Base-by-base conservation (phyloP, 2,797 vertebrate species). In the Heliangelus exortis region DNA sequence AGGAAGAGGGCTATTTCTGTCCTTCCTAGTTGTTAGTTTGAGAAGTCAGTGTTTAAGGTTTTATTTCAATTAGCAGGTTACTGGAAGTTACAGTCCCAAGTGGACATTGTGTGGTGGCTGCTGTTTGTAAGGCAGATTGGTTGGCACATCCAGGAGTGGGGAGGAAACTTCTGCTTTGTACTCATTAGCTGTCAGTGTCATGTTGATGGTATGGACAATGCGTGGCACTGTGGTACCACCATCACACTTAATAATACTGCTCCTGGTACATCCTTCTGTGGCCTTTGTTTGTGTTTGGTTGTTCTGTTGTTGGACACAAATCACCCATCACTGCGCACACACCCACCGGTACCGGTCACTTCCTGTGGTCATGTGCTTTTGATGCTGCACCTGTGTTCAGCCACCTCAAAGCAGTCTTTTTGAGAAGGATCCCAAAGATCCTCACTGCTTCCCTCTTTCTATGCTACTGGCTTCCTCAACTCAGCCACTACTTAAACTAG, bases 321-420 rank as follows among this genome's bases (percentile, higher is more conserved):
- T 83, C 54, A 85, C 55, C 92, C 86, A 34, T 29, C 74, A 11
- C 50, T 78, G 17, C 89, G 19, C 51, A 41, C 4, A 6, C 45
- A 65, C 71, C 47, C 12, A 17, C 5, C 28, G 75, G 53, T 22
- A 96, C 93, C 91, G 10, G 87, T 23, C 63, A 12, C 74, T 94
- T 94, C 95, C 92, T 95, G 89, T 3, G 1, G 31, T 75, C 16
- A 0, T 26, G 34, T 0, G 0, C 62, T 62, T 75, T 29, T 7
- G 57, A 11, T 22, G 51, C 61, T 93, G 85, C 95, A 95, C 83
- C 92, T 95, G 94, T 8, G 58, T 58, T 28, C 82, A 72, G 11
- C 14, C 39, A 55, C 57, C 71, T 83, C 84, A 22, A 0, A 51
- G 13, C 17, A 45, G 25, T 2, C 54, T 43, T 6, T 28, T 7